Evolutionary conservation across 1,140 invertebrate genomes (phyloP), one percentile per base, ranked within the genome.

Genomic region (Eciton burchellii): DNA sequence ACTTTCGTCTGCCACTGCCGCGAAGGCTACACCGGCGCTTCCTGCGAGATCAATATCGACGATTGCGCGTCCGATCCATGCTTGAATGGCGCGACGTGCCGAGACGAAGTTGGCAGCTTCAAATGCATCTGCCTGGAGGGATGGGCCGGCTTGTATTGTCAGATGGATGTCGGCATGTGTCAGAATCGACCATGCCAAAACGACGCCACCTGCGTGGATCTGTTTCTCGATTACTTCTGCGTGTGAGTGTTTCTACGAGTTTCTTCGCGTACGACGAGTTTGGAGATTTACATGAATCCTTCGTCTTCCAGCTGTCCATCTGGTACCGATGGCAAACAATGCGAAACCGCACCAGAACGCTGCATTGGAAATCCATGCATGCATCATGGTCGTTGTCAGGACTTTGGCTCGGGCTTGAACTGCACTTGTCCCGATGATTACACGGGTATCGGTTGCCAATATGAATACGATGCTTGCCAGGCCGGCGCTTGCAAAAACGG

Each of bases 191-290:
- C 98, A 2, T 99, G 99, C 92, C 96, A 98, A 89, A 99, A 99
- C 93, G 97, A 98, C 90, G 98, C 98, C 21, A 95, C 95, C 21
- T 99, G 99, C 93, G 97, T 99, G 63, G 97, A 99, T 91, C 94
- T 99, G 3, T 99, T 99, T 96, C 96, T 98, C 94, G 98, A 99
- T 90, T 99, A 97, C 92, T 99, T 99, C 96, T 99, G 98, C 91
- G 98, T 99, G 95, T 97, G 96, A 96, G 96, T 96, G 93, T 72
- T 3, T 24, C 16, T 11, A 9, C 3, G 1, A 70, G n/a, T n/a
- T 24, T 5, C 24, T 24, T 43, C 8, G 11, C 43, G 11, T 70
- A 59, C 19, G 45, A 63, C 45, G 65, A 70, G 56, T 35, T 6
- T 3, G 12, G 16, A 5, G 41, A 26, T 65, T 66, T 66, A 66